Base-by-base conservation (phyloP, 2,797 vertebrate genomes). In the Hydrocynus forskahlii region DNA sequence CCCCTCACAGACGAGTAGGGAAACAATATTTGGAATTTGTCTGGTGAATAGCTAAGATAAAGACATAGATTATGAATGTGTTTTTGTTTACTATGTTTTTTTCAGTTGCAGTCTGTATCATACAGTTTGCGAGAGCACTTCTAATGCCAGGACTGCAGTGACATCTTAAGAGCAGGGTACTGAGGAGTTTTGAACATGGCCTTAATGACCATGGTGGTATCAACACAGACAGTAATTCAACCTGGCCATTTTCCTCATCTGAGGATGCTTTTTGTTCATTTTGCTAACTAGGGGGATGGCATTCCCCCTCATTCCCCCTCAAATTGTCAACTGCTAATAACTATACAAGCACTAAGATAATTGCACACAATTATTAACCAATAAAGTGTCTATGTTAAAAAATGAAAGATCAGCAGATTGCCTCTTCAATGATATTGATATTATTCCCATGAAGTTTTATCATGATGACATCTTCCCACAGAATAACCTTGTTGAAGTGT, bases 401-500 rank as follows among this genome's bases (percentile, higher is more conserved):
- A 8, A 9, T 69, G 4, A 69, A n/a, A n/a, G 68, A 52, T 71
- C 48, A 52, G 7, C 68, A 29, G 23, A 50, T 25, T 48, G n/a
- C 25, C 43, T 48, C 21, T 25, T 25, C 23, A 55, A 4, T 55
- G 21, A 55, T 38, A 21, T 13, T 8, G 52, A 73, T 73, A 71
- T 54, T 54, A 71, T 19, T 54, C 7, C 8, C 7, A 23, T 23
- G 48, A 48, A 72, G 52, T 40, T 59, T 59, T 74, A 40, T 21
- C 71, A 38, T 29, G 48, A 71, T 29, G 23, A 71, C 70, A 55
- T 59, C 71, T 73, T 59, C 54, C 19, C 9, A 59, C 71, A 74
- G 25, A 40, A 57, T 67, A 75, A 75, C 23, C 38, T 57, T 80
- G 78, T 54, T 64, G 70, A 80, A 7, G 38, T 40, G 10, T 10